phyloP scores from a whole-genome alignment of 2,113 vertebrate genomes.

The Phalacrocorax aristotelis region DNA sequence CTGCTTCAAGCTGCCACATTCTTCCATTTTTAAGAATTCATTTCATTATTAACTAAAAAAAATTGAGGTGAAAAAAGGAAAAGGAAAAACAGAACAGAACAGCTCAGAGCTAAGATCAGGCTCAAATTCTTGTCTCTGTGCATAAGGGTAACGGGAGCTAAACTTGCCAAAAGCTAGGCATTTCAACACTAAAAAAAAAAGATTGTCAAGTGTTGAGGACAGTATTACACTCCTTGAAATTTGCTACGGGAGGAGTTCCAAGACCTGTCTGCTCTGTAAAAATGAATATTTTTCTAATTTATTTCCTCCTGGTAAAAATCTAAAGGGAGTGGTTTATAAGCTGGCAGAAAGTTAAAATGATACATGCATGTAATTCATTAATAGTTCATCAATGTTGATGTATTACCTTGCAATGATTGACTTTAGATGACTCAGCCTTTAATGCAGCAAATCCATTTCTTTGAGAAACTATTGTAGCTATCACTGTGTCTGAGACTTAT shows the following conservation, averaged over 20 bases:
- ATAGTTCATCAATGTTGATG: neutral
- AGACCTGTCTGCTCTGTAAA: neutral
- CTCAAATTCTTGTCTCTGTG: neutral
- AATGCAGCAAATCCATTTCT: neutral
- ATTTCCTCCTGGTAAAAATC: slow-evolving; percentile 3
- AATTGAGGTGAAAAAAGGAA: neutral
- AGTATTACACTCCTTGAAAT: neutral
- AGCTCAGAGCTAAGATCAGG: neutral
- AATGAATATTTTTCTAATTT: neutral
- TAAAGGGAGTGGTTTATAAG: neutral
- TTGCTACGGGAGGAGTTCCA: neutral
- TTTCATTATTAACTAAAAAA: neutral
- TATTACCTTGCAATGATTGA: neutral
- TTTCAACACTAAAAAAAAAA: neutral
- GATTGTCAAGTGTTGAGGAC: neutral
- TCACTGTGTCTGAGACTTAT: neutral
- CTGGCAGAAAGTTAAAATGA: neutral
- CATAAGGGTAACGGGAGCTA: neutral
- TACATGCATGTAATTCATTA: neutral
- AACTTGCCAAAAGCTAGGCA: neutral
- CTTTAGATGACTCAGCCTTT: neutral
- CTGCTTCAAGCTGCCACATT: neutral
- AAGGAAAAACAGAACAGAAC: neutral
- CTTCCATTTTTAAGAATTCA: neutral
- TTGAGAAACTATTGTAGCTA: neutral